Conservation (phyloP, 2,888 invertebrate genomes). For the Cyclophora albipunctata region DNA sequence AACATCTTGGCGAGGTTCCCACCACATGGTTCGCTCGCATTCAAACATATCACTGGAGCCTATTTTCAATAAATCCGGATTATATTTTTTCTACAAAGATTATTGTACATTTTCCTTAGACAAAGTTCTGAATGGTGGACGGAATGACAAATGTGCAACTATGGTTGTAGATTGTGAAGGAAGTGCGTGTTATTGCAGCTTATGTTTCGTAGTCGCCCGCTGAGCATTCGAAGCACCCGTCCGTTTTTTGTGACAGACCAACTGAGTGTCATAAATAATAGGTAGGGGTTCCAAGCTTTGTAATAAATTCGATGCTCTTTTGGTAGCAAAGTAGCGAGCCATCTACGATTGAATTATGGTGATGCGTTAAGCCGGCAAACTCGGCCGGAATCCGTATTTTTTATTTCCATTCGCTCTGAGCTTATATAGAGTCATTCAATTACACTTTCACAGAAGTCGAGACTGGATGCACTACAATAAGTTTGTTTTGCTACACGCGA, state of each 20-base stretch:
- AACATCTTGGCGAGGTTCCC: conserved; percentile 72
- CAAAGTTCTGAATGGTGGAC: conserved; percentile 43
- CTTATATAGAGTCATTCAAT: conserved; percentile 47
- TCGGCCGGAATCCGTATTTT: conserved; percentile 54
- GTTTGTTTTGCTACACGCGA: conserved; percentile 53
- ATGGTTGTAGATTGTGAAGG: conserved; percentile 49
- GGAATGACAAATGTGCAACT: conserved; percentile 40
- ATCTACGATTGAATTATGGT: conserved; percentile 70
- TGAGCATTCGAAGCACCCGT: conserved; percentile 72
- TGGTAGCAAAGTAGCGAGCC: conserved; percentile 63
- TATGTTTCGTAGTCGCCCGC: conserved; percentile 69
- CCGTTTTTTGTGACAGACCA: conserved; percentile 74
- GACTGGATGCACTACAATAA: conserved; percentile 52
- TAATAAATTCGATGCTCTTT: conserved; percentile 74
- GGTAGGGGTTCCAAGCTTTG: conserved; percentile 72
- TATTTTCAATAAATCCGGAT: conserved; percentile 71
- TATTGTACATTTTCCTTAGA: conserved; percentile 30
- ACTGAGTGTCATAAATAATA: conserved; percentile 75
- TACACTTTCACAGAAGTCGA: conserved; percentile 42
- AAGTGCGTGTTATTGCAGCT: conserved; percentile 75
- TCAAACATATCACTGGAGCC: conserved; percentile 55
- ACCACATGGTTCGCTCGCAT: conserved; percentile 66
- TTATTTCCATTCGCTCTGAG: conserved; percentile 62
- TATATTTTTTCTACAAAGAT: conserved; percentile 53
- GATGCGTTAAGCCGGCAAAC: conserved; percentile 70